Percentiles rank a stretch among this genome's conserved stretches.
These are phyloP conservation scores for Siderastrea siderea DNA, from an alignment of 92 coral and sea anemone genomes.

Conservation along the genomic window DNA sequence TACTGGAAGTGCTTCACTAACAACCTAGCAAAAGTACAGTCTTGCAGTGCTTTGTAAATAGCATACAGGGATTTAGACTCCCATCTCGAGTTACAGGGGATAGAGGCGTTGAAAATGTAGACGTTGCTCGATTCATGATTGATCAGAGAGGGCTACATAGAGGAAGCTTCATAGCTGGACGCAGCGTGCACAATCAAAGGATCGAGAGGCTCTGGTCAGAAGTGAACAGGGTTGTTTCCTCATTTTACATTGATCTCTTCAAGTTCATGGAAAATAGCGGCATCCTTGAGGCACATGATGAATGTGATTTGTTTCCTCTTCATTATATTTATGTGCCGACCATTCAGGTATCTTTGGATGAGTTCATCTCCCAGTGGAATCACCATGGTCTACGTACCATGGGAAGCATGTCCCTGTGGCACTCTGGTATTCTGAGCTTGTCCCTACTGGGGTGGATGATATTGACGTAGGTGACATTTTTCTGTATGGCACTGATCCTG, in stretches of 20 bases:
- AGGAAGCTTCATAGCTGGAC: constrained; percentile 55
- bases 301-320: constrained; percentile 21
- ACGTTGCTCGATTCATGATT: constrained; percentile 49
- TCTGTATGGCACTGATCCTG: constrained; percentile 52
- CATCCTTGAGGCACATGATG: constrained; percentile 38
- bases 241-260: constrained; percentile 43
- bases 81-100: too few species aligned
- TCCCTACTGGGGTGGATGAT: constrained; percentile 36
- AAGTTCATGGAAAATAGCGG: constrained; percentile 36
- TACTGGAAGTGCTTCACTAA: too few species aligned
- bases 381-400: constrained; percentile 51
- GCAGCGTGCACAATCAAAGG: neutral
- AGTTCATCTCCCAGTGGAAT: constrained; percentile 53
- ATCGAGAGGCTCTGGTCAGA: constrained; percentile 47
- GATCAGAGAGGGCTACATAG: constrained; percentile 44
- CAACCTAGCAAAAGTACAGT: too few species aligned
- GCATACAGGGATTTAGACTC: too few species aligned
- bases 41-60: too few species aligned
- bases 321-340: constrained; percentile 52
- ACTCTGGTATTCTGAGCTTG: constrained; percentile 46
- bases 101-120: constrained; percentile 51
- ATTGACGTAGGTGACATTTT: constrained; percentile 46
- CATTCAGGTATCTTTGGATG: constrained; percentile 46
- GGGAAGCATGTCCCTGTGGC: constrained; percentile 49
- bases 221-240: constrained; percentile 51